Percentiles rank a stretch among this genome's conserved stretches.
Evolutionary conservation across 1,140 invertebrate genomes (phyloP).

Genomic region (Eupeodes corollae): DNA sequence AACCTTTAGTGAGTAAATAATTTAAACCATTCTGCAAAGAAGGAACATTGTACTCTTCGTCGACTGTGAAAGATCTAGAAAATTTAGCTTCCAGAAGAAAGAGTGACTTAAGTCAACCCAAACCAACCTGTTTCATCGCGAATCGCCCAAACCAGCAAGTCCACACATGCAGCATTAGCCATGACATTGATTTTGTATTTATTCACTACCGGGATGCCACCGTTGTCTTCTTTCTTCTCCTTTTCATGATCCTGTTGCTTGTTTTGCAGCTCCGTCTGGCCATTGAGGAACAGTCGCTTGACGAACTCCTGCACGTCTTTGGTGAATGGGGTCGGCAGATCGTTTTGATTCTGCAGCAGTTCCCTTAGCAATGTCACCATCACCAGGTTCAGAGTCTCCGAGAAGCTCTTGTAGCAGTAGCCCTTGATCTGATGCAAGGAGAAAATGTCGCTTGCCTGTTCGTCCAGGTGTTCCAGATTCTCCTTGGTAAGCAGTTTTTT

Average conservation of each 20-base stretch:
- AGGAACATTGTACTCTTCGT: constrained; percentile 60
- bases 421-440: constrained; percentile 46
- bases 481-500: constrained; percentile 85
- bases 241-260: constrained; percentile 70
- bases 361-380: constrained; percentile 86
- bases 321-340: constrained; percentile 79
- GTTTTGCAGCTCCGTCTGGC: constrained; percentile 83
- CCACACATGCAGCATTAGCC: constrained; percentile 93
- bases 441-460: constrained; percentile 67
- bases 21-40: constrained; percentile 60
- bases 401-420: constrained; percentile 72
- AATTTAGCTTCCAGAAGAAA: constrained; percentile 5
- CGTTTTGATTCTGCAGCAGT: constrained; percentile 78
- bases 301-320: constrained; percentile 71
- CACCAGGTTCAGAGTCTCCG: constrained; percentile 87
- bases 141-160: constrained; percentile 94
- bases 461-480: constrained; percentile 67
- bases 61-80: constrained; percentile 47
- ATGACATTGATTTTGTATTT: constrained; percentile 92
- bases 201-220: constrained; percentile 56
- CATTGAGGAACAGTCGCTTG: constrained; percentile 75
- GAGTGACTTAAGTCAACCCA: neutral
- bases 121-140: constrained; percentile 84
- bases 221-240: constrained; percentile 70
- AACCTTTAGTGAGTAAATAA: constrained; percentile 58